phyloP scores from a whole-genome alignment of 2,797 vertebrate genomes.

The Rachycentron canadum region DNA sequence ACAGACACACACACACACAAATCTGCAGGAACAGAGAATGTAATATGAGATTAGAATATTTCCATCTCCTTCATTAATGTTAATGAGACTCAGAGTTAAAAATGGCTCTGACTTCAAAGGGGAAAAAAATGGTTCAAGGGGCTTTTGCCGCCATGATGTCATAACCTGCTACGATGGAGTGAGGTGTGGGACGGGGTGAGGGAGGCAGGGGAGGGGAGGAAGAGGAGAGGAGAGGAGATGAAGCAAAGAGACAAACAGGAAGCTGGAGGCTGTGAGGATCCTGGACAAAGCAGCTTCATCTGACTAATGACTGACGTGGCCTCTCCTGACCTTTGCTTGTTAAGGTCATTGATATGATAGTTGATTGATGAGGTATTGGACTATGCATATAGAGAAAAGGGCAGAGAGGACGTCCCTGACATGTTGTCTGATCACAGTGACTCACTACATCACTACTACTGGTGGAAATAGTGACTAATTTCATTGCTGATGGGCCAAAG shows the following conservation, averaged over 20 bases:
- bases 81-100: slow-evolving; percentile 62
- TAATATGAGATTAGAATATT: slow-evolving; percentile 59
- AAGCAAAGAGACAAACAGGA: neutral
- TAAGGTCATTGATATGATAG: neutral
- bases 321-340: neutral
- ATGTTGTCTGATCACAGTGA: neutral
- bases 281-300: neutral
- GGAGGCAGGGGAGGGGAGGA: slow-evolving; percentile 2
- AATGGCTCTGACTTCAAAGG: slow-evolving; percentile 66
- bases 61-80: slow-evolving; percentile 72
- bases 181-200: neutral
- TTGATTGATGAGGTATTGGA: neutral
- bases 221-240: neutral
- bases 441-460: slow-evolving; percentile 12
- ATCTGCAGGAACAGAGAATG: slow-evolving; percentile 42
- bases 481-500: slow-evolving; percentile 33
- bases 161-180: slow-evolving; percentile 45
- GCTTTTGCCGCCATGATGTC: slow-evolving; percentile 46
- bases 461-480: slow-evolving; percentile 36
- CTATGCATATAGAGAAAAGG: too few relatives aligned
- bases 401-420: neutral
- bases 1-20: slow-evolving; percentile 19
- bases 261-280: too few relatives aligned
- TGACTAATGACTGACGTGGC: neutral
- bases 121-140: slow-evolving; percentile 45